Evolutionary conservation across 1,140 invertebrate genomes (phyloP).

Genomic region (Drosophila sechellia): DNA sequence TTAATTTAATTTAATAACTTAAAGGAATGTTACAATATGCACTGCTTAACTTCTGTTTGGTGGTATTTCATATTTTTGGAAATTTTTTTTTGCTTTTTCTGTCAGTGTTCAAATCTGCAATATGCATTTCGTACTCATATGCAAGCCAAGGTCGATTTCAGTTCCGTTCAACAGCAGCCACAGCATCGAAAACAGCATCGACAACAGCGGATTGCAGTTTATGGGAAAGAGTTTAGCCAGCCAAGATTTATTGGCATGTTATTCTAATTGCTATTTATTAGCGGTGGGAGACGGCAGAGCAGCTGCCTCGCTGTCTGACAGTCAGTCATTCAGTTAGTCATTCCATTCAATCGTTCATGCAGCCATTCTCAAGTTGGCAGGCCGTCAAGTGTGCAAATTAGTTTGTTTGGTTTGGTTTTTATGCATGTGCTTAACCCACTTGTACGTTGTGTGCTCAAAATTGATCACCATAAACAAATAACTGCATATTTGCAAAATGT

Average conservation of each 20-base stretch:
- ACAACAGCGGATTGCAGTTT: conserved; percentile 52
- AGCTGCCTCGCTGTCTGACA: conserved; percentile 21
- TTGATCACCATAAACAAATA: conserved; percentile 20
- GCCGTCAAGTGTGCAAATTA: conserved; percentile 72
- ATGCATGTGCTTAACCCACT: conserved; percentile 73
- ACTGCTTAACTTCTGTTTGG: neutral
- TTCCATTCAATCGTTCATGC: conserved; percentile 45
- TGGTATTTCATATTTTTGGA: too few relatives aligned
- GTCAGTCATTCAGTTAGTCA: conserved; percentile 50
- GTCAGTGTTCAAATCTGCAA: conserved; percentile 35
- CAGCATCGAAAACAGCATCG: conserved; percentile 11
- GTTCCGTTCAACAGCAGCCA: conserved; percentile 29
- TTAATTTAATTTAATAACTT: too few relatives aligned
- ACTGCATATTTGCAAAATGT: conserved; percentile 9
- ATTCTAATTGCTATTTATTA: conserved; percentile 80
- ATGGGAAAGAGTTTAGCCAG: conserved; percentile 62
- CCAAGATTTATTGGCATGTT: conserved; percentile 75
- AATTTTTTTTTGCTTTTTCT: neutral
- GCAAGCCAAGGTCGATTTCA: conserved; percentile 30
- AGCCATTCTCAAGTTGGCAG: conserved; percentile 52
- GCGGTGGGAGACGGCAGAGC: conserved; percentile 32
- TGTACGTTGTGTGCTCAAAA: conserved; percentile 33
- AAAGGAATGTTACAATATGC: too few relatives aligned
- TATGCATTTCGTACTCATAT: conserved; percentile 29
- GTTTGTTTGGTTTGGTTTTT: conserved; percentile 48